phyloP scores from a whole-genome alignment of 2,113 vertebrate genomes.

The Crotalus viridis region DNA sequence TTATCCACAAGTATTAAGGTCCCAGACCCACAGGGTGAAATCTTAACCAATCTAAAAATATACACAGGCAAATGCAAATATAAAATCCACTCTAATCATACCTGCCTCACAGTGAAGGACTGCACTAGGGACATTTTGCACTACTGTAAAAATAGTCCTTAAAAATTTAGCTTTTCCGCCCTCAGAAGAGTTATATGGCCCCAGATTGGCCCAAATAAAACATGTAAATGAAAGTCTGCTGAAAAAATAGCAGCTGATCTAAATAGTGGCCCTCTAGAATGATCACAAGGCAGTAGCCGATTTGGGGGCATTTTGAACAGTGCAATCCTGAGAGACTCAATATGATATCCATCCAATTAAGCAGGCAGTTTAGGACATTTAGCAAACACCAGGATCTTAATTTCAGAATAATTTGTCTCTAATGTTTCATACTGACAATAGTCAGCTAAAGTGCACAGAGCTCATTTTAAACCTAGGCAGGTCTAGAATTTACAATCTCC shows the following conservation, averaged over 20 bases:
- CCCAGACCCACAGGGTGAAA: background rate
- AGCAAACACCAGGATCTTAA: background rate
- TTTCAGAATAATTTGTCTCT: background rate
- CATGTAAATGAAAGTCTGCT: background rate
- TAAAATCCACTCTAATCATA: background rate
- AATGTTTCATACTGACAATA: background rate
- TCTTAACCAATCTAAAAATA: background rate
- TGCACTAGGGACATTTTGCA: background rate
- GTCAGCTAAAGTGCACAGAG: background rate
- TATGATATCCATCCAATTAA: background rate
- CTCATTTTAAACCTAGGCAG: background rate
- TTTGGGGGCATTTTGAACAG: background rate
- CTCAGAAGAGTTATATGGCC: background rate
- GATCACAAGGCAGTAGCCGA: background rate
- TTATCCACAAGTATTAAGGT: background rate
- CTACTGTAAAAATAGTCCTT: background rate
- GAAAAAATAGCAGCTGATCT: background rate
- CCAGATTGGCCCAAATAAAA: background rate
- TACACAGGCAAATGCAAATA: background rate
- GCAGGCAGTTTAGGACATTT: background rate
- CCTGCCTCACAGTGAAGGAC: background rate
- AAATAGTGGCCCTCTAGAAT: background rate
- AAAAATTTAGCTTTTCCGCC: background rate
- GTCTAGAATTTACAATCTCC: background rate
- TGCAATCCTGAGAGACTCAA: background rate